A percentile compares a stretch with the other conserved stretches of the same genome.
Conservation (phyloP, 2,113 vertebrate species). For the Eulacestoma nigropectus region DNA sequence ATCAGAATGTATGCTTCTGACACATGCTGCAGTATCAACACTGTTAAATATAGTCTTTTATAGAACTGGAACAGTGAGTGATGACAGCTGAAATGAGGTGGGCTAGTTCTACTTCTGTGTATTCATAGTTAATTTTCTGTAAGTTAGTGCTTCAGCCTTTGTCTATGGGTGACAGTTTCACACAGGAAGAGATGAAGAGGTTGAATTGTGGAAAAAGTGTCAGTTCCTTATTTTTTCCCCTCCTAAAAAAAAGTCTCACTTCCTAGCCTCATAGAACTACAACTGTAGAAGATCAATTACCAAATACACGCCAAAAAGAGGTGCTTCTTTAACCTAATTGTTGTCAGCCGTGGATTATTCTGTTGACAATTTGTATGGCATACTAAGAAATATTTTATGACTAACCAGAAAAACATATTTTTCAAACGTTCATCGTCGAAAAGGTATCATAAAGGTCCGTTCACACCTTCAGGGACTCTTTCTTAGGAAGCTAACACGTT, state of each 20-base stretch:
- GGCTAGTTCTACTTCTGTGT: conserved; percentile 37
- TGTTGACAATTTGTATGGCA: background rate
- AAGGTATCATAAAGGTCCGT: background rate
- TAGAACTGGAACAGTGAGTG: conserved; percentile 50
- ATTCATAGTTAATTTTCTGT: conserved; percentile 39
- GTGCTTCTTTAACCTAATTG: background rate
- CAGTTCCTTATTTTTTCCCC: background rate
- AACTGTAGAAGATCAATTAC: background rate
- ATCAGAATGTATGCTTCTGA: conserved; percentile 62
- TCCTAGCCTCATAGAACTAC: background rate
- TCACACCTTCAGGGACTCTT: background rate
- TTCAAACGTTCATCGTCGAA: background rate
- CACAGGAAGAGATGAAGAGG: background rate
- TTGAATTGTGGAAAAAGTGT: background rate
- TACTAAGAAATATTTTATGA: background rate
- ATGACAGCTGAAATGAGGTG: conserved; percentile 63
- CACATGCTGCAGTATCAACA: conserved; percentile 63
- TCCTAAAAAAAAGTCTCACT: background rate
- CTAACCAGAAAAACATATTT: background rate
- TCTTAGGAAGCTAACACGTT: background rate
- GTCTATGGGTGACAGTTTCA: conserved; percentile 12
- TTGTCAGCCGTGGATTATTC: background rate
- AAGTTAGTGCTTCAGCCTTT: conserved; percentile 22
- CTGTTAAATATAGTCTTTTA: conserved; percentile 62
- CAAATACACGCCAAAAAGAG: background rate